phyloP scores from a whole-genome alignment of 2,888 invertebrate genomes.

The Drosophila tripunctata region DNA sequence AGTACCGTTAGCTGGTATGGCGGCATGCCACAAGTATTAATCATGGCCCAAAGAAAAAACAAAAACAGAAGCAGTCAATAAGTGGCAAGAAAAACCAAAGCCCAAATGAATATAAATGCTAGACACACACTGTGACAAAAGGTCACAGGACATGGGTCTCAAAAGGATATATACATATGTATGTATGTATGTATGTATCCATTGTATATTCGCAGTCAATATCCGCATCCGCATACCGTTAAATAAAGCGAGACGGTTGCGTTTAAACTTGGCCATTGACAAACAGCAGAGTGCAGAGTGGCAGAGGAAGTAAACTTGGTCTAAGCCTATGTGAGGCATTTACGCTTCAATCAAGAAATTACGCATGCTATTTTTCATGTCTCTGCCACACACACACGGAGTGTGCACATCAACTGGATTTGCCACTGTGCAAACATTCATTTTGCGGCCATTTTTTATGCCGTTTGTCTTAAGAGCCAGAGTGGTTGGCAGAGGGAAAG shows the following conservation, averaged over 20 bases:
- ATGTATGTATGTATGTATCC: too few species aligned
- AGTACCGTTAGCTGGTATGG: neutral
- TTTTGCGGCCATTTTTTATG: conserved; percentile 28
- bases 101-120: conserved; percentile 69
- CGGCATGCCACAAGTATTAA: conserved; percentile 30
- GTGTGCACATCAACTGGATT: conserved; percentile 10
- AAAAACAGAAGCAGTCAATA: conserved; percentile 39
- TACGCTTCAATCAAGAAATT: conserved; percentile 67
- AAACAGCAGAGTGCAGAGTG: neutral
- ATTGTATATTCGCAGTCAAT: neutral
- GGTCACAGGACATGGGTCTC: neutral
- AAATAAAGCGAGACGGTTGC: conserved; percentile 23
- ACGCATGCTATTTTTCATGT: conserved; percentile 62
- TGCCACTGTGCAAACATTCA: conserved; percentile 37
- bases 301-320: neutral
- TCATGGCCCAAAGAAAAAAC: conserved; percentile 7
- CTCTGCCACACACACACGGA: neutral
- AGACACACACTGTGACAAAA: conserved; percentile 23
- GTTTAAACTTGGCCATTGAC: conserved; percentile 12
- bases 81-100: conserved; percentile 37
- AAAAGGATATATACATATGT: neutral
- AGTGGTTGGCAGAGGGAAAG: conserved; percentile 18
- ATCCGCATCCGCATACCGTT: conserved; percentile 9
- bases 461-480: conserved; percentile 24
- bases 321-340: conserved; percentile 16